Evolutionary conservation across 2,797 vertebrate genomes (phyloP), one percentile per base, ranked within the genome.

Genomic region (Thaleichthys pacificus): DNA sequence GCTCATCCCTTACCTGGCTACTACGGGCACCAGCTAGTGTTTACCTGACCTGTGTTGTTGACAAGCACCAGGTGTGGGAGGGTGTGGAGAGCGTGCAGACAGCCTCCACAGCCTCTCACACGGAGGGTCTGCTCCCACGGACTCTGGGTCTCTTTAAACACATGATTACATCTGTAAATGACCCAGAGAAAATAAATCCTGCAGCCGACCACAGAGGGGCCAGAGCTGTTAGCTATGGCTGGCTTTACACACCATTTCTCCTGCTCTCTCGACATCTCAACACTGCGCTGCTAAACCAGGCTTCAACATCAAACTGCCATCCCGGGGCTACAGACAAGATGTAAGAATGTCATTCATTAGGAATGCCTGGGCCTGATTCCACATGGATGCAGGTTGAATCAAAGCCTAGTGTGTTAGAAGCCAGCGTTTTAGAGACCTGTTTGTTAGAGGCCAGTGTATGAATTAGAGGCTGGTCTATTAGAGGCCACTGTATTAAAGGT

Each of bases 201-300:
- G 51, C 51, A 26, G 7, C 4, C 22, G 12, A 22, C 51, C 51
- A n/a, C 51, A 56, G 19, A 56, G 24, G 58, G 22, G 58, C 21
- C 58, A 4, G 22, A 24, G 21, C 58, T 22, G 22, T 30, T n/a
- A 0, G 73, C 66, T n/a, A 74, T 66, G 6, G 62, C n/a, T 70
- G 79, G 66, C 75, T 86, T 84, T 78, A 82, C 83, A 63, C 68
- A 68, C 76, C 61, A 74, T 74, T 64, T 66, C 79, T 81, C 24
- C n/a, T 70, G 61, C 64, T 21, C 67, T 81, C 15, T 81, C 14
- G 7, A 30, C 68, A 77, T 71, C 79, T 77, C 72, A 61, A 80
- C 70, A 63, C 70, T 69, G 60, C 56, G 61, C 62, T 38, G 32
- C 11, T 67, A 72, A 75, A 78, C 67, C 69, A 68, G 61, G 71